These are phyloP conservation scores for Troides helena DNA, from an alignment of 2,888 invertebrate genomes.

Conservation along the genomic window DNA sequence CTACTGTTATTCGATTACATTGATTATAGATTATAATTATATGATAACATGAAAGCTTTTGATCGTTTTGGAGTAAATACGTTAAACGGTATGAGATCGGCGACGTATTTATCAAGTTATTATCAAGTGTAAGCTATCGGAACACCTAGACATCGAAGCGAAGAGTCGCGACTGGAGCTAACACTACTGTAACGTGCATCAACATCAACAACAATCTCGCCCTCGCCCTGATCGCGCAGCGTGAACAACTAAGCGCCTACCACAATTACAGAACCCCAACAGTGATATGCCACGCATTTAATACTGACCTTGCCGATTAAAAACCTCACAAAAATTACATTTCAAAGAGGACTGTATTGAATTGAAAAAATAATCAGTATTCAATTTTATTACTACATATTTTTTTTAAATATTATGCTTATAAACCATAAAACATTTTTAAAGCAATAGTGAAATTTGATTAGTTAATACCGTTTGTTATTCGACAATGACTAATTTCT, in stretches of 20 bases:
- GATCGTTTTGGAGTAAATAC: constrained; percentile 55
- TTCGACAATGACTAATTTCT: constrained; percentile 23
- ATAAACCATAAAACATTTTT: constrained; percentile 37
- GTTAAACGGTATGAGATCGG: constrained; percentile 37
- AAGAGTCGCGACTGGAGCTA: constrained; percentile 47
- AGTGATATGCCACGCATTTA: constrained; percentile 62
- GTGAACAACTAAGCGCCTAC: constrained; percentile 44
- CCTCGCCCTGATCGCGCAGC: constrained; percentile 11
- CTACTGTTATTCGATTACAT: constrained; percentile 35
- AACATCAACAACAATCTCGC: constrained; percentile 50
- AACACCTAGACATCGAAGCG: constrained; percentile 71
- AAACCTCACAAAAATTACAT: constrained; percentile 44
- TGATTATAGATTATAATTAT: constrained; percentile 46
- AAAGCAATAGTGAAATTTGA: constrained; percentile 47
- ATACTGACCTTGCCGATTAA: constrained; percentile 44
- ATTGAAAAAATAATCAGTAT: constrained; percentile 1
- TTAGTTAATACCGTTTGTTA: constrained; percentile 66
- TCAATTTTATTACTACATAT: neutral
- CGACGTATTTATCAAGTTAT: neutral
- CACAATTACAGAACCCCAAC: constrained; percentile 62
- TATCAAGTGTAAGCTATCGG: constrained; percentile 57
- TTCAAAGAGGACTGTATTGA: neutral
- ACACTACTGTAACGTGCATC: constrained; percentile 60
- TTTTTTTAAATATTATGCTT: neutral
- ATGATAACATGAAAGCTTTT: constrained; percentile 60